Evolutionary conservation across 2,888 invertebrate genomes (phyloP), one percentile per base, ranked within the genome.

Genomic region (Ypsolopha sequella): DNA sequence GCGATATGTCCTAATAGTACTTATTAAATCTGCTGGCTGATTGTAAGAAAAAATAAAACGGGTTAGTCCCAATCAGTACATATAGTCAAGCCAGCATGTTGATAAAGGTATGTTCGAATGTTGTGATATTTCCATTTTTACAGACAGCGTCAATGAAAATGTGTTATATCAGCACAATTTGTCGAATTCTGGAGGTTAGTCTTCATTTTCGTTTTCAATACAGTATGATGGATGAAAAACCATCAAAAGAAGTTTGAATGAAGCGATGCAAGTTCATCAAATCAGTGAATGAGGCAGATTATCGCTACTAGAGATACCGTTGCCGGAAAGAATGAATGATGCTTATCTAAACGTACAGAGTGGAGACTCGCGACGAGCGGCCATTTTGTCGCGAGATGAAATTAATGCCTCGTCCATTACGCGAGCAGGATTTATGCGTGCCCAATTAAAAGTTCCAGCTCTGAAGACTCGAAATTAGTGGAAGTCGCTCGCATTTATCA

Each of bases 401-500:
- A 84, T 84, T 75, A 80, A 82, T 84, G 77, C 69, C 64, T 64
- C 64, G 55, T 63, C 75, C 79, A 82, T 86, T 81, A 84, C 70
- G 69, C 70, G 56, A 59, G 61, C 68, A 63, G 68, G 78, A 85
- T 84, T 85, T 81, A 86, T 85, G 74, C 70, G 70, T 69, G 75
- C 70, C 81, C 85, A 86, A 86, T 86, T 86, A 86, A 82, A 86
- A 86, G 75, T 85, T 81, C 71, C 65, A 71, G 73, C 72, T 70
- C 73, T 81, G 80, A 80, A 79, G 77, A 80, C 76, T 73, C 67
- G 72, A 76, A 84, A 86, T 86, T 85, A 86, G 84, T 81, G 77
- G 79, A 81, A 85, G 79, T 79, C 75, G 72, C 73, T 71, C 73
- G 74, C 80, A 86, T 85, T 86, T 85, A 85, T 86, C 86, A 86